Percentiles rank a stretch among this genome's conserved stretches.
phyloP scores from a whole-genome alignment of 1,140 invertebrate genomes.

The Bombus polaris region DNA sequence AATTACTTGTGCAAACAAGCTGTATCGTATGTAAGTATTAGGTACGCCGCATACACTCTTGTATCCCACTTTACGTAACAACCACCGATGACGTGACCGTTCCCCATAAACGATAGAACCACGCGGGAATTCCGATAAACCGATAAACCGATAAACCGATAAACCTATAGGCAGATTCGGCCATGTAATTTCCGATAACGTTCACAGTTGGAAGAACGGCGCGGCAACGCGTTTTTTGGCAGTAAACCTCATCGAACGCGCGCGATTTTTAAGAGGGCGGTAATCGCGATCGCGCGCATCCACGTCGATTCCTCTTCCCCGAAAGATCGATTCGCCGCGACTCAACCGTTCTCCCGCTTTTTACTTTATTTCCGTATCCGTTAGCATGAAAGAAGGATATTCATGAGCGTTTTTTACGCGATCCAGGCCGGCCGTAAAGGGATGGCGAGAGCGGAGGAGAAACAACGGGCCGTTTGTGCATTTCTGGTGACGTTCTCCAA shows the following conservation, averaged over 20 bases:
- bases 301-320: constrained; percentile 34
- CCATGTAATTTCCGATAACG: neutral
- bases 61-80: neutral
- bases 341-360: constrained; percentile 32
- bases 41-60: neutral
- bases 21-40: neutral
- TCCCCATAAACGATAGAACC: neutral
- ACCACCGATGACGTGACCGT: neutral
- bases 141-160: neutral
- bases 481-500: constrained; percentile 47
- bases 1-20: neutral
- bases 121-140: neutral
- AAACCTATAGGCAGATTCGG: neutral
- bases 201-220: neutral
- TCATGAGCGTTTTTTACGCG: constrained; percentile 63
- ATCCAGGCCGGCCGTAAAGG: constrained; percentile 39
- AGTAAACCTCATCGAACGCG: neutral
- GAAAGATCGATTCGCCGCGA: constrained; percentile 13
- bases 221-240: neutral
- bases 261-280: neutral
- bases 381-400: constrained; percentile 67
- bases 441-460: constrained; percentile 48
- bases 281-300: neutral
- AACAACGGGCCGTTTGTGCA: constrained; percentile 65
- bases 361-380: constrained; percentile 66